These are phyloP conservation scores for Drosophila sp. DNA, from an alignment of 1,140 invertebrate genomes.

Conservation along the genomic window DNA sequence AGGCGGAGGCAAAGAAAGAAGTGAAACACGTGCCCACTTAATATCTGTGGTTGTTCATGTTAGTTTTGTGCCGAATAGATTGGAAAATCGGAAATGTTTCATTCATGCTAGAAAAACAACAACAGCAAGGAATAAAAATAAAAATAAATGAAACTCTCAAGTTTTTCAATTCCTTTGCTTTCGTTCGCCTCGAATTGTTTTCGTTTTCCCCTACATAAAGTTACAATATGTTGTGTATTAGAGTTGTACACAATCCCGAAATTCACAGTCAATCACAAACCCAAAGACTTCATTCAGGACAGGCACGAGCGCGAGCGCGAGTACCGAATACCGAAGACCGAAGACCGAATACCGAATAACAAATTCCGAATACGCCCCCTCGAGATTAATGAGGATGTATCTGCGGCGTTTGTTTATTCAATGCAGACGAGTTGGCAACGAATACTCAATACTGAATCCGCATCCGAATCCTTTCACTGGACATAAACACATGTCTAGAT, in stretches of 20 bases:
- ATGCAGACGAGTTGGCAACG: constrained; percentile 23
- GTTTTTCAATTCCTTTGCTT: constrained; percentile 4
- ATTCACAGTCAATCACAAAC: constrained; percentile 3
- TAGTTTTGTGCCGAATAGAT: constrained; percentile 43
- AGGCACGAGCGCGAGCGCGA: constrained; percentile 53
- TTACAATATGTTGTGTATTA: constrained; percentile 80
- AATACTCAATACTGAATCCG: constrained; percentile 21
- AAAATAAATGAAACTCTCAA: constrained; percentile 8
- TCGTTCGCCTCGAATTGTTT: neutral
- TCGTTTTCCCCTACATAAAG: constrained; percentile 66
- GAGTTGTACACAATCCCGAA: neutral
- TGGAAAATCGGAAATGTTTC: constrained; percentile 32
- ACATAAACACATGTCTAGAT: constrained; percentile 36
- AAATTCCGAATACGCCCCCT: constrained; percentile 68
- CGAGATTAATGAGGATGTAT: constrained; percentile 76
- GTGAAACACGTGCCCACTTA: constrained; percentile 78
- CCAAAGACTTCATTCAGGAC: constrained; percentile 17
- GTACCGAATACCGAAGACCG: too few relatives aligned
- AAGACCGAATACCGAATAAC: too few relatives aligned
- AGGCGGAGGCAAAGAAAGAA: constrained; percentile 2
- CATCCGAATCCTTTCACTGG: constrained; percentile 61
- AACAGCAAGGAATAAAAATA: constrained; percentile 19
- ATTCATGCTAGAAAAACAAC: constrained; percentile 60
- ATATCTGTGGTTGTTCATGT: constrained; percentile 44
- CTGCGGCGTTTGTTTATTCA: constrained; percentile 63